phyloP scores from a whole-genome alignment of 2,113 vertebrate species.

The Tamias sibiricus region DNA sequence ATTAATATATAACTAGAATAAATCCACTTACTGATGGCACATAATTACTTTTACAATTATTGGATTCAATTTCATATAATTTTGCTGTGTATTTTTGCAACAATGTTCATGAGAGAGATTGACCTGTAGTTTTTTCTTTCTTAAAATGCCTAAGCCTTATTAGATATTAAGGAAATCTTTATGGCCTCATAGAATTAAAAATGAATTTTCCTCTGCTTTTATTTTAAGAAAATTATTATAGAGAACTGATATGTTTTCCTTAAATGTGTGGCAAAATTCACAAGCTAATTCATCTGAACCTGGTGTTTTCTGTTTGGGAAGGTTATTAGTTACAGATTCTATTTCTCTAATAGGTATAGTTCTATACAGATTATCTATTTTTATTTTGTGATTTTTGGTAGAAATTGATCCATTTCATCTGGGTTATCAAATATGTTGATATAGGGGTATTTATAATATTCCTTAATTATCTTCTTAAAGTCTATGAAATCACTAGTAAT shows the following conservation, averaged over 20 bases:
- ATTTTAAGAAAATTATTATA: neutral
- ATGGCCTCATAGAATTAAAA: neutral
- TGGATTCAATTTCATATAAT: neutral
- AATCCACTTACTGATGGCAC: neutral
- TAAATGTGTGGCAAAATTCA: neutral
- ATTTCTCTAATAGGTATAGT: neutral
- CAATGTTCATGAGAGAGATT: neutral
- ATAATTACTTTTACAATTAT: neutral
- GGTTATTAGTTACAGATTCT: neutral
- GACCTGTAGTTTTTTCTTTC: neutral
- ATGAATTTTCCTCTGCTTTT: neutral
- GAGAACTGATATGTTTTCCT: neutral
- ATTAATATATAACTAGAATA: neutral
- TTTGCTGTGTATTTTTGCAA: neutral
- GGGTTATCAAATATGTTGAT: neutral
- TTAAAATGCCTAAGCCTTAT: neutral
- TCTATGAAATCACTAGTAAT: neutral
- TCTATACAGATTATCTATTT: neutral
- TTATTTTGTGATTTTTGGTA: neutral
- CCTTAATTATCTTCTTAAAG: neutral
- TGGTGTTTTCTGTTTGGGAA: neutral
- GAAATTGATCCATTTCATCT: neutral
- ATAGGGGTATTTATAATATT: neutral
- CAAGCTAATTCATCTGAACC: neutral
- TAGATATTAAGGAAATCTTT: neutral